Evolutionary conservation across 2,888 invertebrate species (phyloP), one percentile per base, ranked within the genome.

Genomic region (Ophraella communa): DNA sequence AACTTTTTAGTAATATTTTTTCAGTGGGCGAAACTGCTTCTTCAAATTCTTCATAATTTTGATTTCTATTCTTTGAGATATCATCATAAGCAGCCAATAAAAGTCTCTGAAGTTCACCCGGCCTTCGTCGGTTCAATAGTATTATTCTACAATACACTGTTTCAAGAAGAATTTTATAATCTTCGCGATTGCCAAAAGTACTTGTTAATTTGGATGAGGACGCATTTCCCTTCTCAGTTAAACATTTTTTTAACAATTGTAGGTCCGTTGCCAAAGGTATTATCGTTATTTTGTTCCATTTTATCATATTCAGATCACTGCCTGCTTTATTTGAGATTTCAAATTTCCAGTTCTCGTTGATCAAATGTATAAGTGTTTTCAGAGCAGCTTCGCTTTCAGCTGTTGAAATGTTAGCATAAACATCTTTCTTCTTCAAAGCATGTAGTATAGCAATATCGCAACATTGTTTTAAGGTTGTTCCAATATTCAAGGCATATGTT

Each of bases 41-140:
- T 5, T 17, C 24, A 60, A 69, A 69, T 63, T 69, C 69, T 56
- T 69, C 66, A 44, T 69, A 66, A n/a, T n/a, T 45, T 58, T 27
- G 49, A 23, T 1, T 61, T 11, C 18, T 51, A n/a, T 35, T n/a
- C 44, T 35, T 51, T n/a, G 17, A 44, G 24, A 23, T 51, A 14
- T 35, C 55, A n/a, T 58, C 47, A 20, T 59, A 39, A 14, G 30
- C 51, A 3, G 49, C 17, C 5, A 66, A 39, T 10, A 33, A 20
- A 7, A 66, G 18, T 68, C 71, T 65, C 45, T 75, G 69, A n/a
- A 73, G 59, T 62, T 74, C 73, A 17, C 73, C 74, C 7, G 71
- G 68, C 45, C 76, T 23, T 57, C 65, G 64, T 42, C 73, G 64
- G 56, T 75, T 75, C 17, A 74, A 69, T 69, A 58, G 21, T 20